Conservation (phyloP, 2,113 vertebrate species). For the Apus apus region DNA sequence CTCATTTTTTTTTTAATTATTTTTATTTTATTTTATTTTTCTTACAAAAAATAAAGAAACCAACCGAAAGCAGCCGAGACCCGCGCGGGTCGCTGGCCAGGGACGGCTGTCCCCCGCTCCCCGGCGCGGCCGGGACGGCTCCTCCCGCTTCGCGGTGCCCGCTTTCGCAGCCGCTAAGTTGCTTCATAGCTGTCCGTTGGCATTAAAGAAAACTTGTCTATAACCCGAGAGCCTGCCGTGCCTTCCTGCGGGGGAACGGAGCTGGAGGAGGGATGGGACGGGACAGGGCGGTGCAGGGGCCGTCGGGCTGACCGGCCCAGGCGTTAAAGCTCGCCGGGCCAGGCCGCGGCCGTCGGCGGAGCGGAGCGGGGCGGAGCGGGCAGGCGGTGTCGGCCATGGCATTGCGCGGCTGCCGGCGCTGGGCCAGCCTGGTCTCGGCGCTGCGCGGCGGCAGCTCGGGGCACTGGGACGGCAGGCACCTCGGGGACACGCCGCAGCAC, state of each 20-base stretch:
- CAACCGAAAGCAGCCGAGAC: not conserved
- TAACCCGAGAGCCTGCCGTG: not conserved
- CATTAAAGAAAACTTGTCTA: slow-evolving; percentile 37
- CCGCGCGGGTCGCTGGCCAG: not conserved
- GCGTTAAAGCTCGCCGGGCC: too few relatives aligned
- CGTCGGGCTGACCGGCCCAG: not conserved
- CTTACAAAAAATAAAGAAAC: not conserved
- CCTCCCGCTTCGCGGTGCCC: not conserved
- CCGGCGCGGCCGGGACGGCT: not conserved
- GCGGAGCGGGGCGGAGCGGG: not conserved
- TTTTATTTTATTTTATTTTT: not conserved
- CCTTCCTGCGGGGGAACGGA: not conserved
- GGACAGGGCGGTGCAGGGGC: not conserved
- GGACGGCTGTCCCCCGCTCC: not conserved
- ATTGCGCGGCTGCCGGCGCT: slow-evolving; percentile 49
- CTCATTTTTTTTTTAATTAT: too few relatives aligned
- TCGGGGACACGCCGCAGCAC: slow-evolving; percentile 69
- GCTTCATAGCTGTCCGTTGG: slow-evolving; percentile 16
- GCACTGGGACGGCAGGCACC: not conserved
- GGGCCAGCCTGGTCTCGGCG: not conserved
- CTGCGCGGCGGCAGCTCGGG: not conserved
- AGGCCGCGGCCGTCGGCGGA: too few relatives aligned
- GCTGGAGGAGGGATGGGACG: not conserved
- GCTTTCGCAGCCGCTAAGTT: not conserved
- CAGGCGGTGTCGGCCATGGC: slow-evolving; percentile 56